Evolutionary conservation across 2,888 invertebrate species (phyloP).

Genomic region (Furcula furcula): DNA sequence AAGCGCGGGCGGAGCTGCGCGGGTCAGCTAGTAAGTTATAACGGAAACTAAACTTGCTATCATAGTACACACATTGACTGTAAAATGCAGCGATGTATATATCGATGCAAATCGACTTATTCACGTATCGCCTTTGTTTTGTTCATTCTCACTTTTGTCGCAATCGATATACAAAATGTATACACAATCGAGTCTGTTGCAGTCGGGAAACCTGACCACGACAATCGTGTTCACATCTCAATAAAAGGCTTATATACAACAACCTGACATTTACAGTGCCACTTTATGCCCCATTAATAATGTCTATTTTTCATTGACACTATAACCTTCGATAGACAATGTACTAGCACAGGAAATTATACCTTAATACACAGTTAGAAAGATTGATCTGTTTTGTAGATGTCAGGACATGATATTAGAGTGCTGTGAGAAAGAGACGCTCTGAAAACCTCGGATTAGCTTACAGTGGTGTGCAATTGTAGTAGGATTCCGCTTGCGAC

Average conservation of each 20-base stretch:
- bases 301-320: slow-evolving; percentile 22
- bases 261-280: slow-evolving; percentile 20
- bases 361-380: slow-evolving; percentile 15
- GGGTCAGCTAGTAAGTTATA: no score
- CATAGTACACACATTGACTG: no score
- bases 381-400: slow-evolving; percentile 19
- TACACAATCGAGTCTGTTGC: slow-evolving; percentile 37
- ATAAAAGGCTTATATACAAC: slow-evolving; percentile 25
- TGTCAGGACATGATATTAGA: slow-evolving; percentile 22
- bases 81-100: no score
- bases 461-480: slow-evolving; percentile 28
- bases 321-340: slow-evolving; percentile 8
- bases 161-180: slow-evolving; percentile 38
- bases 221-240: slow-evolving; percentile 23
- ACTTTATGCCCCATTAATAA: slow-evolving; percentile 26
- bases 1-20: no score
- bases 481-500: no score
- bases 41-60: no score
- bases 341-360: slow-evolving; percentile 13
- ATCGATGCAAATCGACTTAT: no score
- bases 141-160: slow-evolving; percentile 37
- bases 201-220: slow-evolving; percentile 54
- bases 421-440: slow-evolving; percentile 57
- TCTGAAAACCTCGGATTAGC: slow-evolving; percentile 49
- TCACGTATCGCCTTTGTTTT: slow-evolving; percentile 22